Base-by-base conservation (phyloP, 2,797 vertebrate species). In the Megaceryle alcyon region DNA sequence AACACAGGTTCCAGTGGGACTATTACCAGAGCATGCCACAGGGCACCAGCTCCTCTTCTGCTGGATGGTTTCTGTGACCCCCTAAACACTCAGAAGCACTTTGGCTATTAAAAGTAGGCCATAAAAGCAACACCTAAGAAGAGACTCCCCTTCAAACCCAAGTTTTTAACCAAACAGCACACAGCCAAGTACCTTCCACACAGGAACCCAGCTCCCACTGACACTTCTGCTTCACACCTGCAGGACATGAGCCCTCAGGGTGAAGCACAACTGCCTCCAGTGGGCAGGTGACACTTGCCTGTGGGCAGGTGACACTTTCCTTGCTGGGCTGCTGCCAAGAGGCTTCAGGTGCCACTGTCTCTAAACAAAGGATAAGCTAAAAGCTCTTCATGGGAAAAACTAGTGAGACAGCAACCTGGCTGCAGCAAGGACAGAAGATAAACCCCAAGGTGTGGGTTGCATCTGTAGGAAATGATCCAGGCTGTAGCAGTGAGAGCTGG, bases 161-260 rank as follows among this genome's bases (percentile, higher is more conserved):
- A 14, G 7, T 37, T 88, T 87, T 65, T 54, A 57, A 86, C 54
- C 21, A 46, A 79, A 57, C 12, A 35, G 3, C 63, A 39, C 17
- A 29, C 7, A 48, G 28, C 33, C 68, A 63, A 73, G 37, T 41
- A 66, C 69, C 28, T 80, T 56, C 60, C 16, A 23, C 0, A 0
- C 14, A 37, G 46, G 10, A 70, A 25, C 37, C 15, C 39, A 66
- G 25, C 26, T 82, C 69, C 53, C 15, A 19, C 10, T 12, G n/a
- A 14, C 14, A 26, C 13, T 59, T 65, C 26, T 33, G 15, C 39
- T n/a, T 88, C 60, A 9, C 21, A 48, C 25, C 61, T 77, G 37
- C 25, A 63, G 90, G 22, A 60, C 21, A 4, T 0, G 1, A 78
- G 16, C 63, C 61, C n/a, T 28, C 0, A 1, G 33, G 17, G 23